These are phyloP conservation scores for Cylindroiulus punctatus DNA, from an alignment of 2,888 invertebrate genomes.

Conservation along the genomic window DNA sequence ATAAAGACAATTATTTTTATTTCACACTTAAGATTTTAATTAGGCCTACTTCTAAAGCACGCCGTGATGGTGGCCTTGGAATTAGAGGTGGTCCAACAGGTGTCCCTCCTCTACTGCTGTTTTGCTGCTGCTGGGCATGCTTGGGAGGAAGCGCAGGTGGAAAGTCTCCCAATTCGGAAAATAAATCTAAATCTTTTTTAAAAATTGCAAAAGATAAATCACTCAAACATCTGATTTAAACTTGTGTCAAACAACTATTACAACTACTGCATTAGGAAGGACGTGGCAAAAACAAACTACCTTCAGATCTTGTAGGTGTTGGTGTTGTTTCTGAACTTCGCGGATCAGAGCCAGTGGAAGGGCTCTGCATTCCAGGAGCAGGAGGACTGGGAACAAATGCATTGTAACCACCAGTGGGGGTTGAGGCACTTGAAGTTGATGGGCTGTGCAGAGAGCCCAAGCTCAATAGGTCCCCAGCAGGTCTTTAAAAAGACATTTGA, in stretches of 20 bases:
- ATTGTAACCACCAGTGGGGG: constrained; percentile 76
- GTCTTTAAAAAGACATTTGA: constrained; percentile 66
- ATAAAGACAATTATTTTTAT: background rate
- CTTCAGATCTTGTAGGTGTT: constrained; percentile 58
- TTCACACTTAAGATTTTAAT: background rate
- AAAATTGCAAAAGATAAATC: background rate
- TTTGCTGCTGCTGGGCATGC: constrained; percentile 62
- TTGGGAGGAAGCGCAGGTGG: constrained; percentile 74
- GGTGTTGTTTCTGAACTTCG: constrained; percentile 57
- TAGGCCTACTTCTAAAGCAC: constrained; percentile 78
- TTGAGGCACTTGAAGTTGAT: constrained; percentile 82
- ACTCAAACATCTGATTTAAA: background rate
- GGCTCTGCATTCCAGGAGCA: constrained; percentile 56
- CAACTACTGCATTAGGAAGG: too few relatives aligned
- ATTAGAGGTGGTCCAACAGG: constrained; percentile 77
- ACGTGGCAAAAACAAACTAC: constrained; percentile 44
- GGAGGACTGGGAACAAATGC: constrained; percentile 55
- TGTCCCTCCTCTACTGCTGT: constrained; percentile 59
- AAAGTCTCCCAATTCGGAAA: constrained; percentile 85
- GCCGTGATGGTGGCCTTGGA: constrained; percentile 86
- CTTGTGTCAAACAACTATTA: too few relatives aligned
- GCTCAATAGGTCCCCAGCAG: constrained; percentile 82
- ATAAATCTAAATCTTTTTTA: constrained; percentile 72
- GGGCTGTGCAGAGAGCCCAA: constrained; percentile 83
- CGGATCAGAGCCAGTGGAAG: constrained; percentile 55